Evolutionary conservation across 2,888 invertebrate genomes (phyloP).

Genomic region (Cactoblastis cactorum): DNA sequence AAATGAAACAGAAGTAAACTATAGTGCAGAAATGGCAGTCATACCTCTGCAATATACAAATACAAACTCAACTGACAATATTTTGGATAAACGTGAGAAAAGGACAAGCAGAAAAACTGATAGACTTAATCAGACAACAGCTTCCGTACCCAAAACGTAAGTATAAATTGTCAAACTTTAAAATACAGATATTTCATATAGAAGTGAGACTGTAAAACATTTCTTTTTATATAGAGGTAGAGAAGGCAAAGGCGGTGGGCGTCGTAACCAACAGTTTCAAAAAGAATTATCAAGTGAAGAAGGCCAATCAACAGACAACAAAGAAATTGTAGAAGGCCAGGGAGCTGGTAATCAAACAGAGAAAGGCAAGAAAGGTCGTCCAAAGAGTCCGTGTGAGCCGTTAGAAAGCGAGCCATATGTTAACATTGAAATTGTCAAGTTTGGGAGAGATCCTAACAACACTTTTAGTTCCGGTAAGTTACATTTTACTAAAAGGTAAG

Average conservation of each 20-base stretch:
- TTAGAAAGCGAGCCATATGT: slow-evolving; percentile 82
- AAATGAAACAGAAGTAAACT: slow-evolving; percentile 26
- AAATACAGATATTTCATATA: background rate
- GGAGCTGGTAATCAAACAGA: slow-evolving; percentile 48
- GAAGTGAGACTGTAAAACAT: background rate
- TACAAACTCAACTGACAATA: slow-evolving; percentile 65
- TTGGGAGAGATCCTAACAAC: slow-evolving; percentile 84
- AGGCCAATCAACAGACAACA: slow-evolving; percentile 36
- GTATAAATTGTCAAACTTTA: slow-evolving; percentile 24
- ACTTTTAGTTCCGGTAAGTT: slow-evolving; percentile 83
- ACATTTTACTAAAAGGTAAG: background rate
- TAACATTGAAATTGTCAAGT: slow-evolving; percentile 84
- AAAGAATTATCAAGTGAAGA: slow-evolving; percentile 35
- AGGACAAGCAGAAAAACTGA: slow-evolving; percentile 75
- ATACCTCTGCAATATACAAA: slow-evolving; percentile 58
- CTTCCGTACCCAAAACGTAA: slow-evolving; percentile 73
- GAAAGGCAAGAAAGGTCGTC: slow-evolving; percentile 66
- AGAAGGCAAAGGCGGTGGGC: slow-evolving; percentile 64
- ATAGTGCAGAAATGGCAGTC: slow-evolving; percentile 49
- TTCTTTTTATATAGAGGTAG: slow-evolving; percentile 47
- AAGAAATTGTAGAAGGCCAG: slow-evolving; percentile 34
- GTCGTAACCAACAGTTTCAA: slow-evolving; percentile 40
- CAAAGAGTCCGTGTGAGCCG: slow-evolving; percentile 84
- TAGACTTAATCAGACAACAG: slow-evolving; percentile 71
- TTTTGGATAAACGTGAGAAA: slow-evolving; percentile 65